Evolutionary conservation across 2,797 vertebrate genomes (phyloP).

Genomic region (Miichthys miiuy): DNA sequence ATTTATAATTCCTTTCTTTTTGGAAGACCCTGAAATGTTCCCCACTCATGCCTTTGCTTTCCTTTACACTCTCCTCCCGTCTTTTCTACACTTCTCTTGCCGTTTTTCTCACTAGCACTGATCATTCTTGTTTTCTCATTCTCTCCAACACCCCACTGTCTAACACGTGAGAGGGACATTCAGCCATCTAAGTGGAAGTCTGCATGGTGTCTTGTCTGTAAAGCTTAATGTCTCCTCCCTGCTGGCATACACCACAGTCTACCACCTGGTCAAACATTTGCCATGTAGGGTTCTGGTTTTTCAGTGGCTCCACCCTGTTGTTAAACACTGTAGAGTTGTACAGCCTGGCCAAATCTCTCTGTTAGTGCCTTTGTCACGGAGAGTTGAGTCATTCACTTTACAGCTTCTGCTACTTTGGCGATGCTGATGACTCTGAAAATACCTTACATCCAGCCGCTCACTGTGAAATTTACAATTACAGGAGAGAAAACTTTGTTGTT

Average conservation of each 20-base stretch:
- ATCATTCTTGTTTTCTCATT: slow-evolving; percentile 57
- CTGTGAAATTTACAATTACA: slow-evolving; percentile 47
- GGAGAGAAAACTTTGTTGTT: slow-evolving; percentile 28
- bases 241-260: slow-evolving; percentile 66
- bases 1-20: slow-evolving; percentile 36
- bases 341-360: slow-evolving; percentile 45
- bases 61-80: slow-evolving; percentile 1
- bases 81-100: background rate
- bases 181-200: slow-evolving; percentile 63
- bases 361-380: slow-evolving; percentile 54
- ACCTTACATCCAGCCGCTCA: slow-evolving; percentile 30
- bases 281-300: slow-evolving; percentile 40
- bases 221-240: slow-evolving; percentile 70
- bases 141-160: slow-evolving; percentile 56
- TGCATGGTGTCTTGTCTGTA: slow-evolving; percentile 66
- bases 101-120: slow-evolving; percentile 33
- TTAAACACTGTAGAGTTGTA: slow-evolving; percentile 39
- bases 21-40: background rate
- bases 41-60: background rate
- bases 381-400: slow-evolving; percentile 53
- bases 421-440: slow-evolving; percentile 49
- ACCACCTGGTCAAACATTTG: slow-evolving; percentile 73
- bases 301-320: slow-evolving; percentile 55
- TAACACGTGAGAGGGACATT: slow-evolving; percentile 58
- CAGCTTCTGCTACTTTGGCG: slow-evolving; percentile 32